These are phyloP conservation scores for Hydrotaea cyrtoneurina DNA, from an alignment of 2,888 invertebrate genomes.

Conservation along the genomic window DNA sequence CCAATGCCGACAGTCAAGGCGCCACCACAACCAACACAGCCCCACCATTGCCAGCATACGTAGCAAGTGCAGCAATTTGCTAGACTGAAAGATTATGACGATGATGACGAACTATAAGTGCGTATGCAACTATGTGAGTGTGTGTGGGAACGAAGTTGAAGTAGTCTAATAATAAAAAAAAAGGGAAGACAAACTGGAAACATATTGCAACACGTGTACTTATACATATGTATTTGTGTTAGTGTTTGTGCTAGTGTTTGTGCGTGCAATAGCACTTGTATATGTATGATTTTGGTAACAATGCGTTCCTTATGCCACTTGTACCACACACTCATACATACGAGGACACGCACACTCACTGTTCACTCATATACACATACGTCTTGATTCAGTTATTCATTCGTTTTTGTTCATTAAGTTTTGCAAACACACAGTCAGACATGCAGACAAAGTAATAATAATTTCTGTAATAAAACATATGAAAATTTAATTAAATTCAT, in stretches of 20 bases:
- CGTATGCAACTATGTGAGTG: slow-evolving; percentile 26
- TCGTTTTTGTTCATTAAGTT: slow-evolving; percentile 51
- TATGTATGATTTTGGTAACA: background rate
- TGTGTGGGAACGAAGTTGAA: slow-evolving; percentile 29
- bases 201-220: slow-evolving; percentile 26
- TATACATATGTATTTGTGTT: slow-evolving; percentile 6
- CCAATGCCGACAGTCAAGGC: background rate
- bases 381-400: slow-evolving; percentile 31
- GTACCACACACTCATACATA: background rate
- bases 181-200: background rate
- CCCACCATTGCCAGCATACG: no score
- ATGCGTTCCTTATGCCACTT: background rate
- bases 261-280: background rate
- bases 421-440: background rate
- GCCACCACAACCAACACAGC: background rate
- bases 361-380: background rate
- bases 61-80: slow-evolving; percentile 13
- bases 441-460: slow-evolving; percentile 8
- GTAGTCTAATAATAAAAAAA: slow-evolving; percentile 40
- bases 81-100: background rate
- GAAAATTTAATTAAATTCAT: slow-evolving; percentile 20
- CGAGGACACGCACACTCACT: background rate
- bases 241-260: background rate
- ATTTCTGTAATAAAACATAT: slow-evolving; percentile 26
- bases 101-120: slow-evolving; percentile 3